These are phyloP conservation scores for Eupsittula cactorum DNA, from an alignment of 2,113 vertebrate genomes.

Conservation along the genomic window DNA sequence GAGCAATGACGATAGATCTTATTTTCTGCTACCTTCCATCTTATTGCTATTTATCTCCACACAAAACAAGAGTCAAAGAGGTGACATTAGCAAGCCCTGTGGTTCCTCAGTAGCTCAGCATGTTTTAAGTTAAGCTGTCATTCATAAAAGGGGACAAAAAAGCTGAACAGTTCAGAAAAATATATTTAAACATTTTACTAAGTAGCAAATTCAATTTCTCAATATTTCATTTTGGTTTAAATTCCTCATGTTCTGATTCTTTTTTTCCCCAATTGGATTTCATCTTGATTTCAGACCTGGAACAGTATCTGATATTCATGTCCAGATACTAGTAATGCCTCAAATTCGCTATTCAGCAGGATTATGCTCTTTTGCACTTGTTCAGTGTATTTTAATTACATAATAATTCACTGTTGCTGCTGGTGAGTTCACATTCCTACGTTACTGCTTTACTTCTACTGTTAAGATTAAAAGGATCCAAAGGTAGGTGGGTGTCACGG, in stretches of 20 bases:
- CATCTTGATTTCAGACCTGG: not conserved
- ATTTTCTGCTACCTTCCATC: conserved; percentile 49
- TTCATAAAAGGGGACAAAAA: not conserved
- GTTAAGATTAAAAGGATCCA: not conserved
- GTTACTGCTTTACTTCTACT: not conserved
- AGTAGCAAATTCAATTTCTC: not conserved
- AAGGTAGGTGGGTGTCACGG: not conserved
- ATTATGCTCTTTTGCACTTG: not conserved
- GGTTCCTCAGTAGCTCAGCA: not conserved
- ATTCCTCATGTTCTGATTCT: not conserved
- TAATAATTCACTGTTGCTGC: not conserved
- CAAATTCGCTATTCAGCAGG: not conserved
- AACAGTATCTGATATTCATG: not conserved
- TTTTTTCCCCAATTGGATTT: not conserved
- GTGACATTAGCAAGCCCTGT: conserved; percentile 36
- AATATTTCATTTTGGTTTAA: not conserved
- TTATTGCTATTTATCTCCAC: conserved; percentile 6
- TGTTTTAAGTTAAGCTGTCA: not conserved
- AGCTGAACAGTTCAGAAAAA: not conserved
- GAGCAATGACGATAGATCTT: conserved; percentile 18
- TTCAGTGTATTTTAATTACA: not conserved
- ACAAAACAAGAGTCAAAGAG: conserved; percentile 56
- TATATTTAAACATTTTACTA: not conserved
- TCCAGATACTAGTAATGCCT: not conserved
- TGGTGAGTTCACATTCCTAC: not conserved